phyloP scores from a whole-genome alignment of 2,797 vertebrate genomes.

The Eutrigla gurnardus region DNA sequence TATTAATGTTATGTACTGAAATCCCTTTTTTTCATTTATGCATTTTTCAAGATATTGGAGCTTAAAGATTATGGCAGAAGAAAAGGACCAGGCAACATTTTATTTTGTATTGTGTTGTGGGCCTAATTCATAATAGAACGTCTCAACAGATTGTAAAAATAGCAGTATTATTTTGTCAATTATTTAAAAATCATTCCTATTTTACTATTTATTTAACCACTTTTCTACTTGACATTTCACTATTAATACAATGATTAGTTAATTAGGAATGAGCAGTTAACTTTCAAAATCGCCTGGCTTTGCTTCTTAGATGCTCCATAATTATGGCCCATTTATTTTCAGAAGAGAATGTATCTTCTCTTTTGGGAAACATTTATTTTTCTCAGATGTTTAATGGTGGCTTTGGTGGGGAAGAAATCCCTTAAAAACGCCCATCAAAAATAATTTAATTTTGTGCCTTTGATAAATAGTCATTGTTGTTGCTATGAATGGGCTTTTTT shows the following conservation, averaged over 20 bases:
- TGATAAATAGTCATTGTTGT: neutral
- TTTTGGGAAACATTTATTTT: slow-evolving; percentile 21
- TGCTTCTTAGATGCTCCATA: neutral
- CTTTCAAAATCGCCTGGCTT: neutral
- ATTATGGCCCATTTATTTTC: neutral
- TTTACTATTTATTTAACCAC: neutral
- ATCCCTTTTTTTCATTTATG: neutral
- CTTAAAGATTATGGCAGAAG: neutral
- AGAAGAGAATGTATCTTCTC: neutral
- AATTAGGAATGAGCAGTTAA: neutral
- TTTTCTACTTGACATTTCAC: slow-evolving; percentile 1
- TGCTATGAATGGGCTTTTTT: neutral
- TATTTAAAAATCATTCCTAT: neutral
- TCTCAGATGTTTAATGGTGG: slow-evolving; percentile 17
- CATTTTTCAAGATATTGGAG: neutral
- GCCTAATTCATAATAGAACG: neutral
- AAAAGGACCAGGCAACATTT: neutral
- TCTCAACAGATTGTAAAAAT: neutral
- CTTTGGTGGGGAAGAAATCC: neutral
- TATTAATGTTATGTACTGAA: neutral
- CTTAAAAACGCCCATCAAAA: neutral
- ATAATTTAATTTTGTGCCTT: neutral
- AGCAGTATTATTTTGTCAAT: neutral
- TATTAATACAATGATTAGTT: neutral
- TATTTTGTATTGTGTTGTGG: neutral